Evolutionary conservation across 2,888 invertebrate species (phyloP), one percentile per base, ranked within the genome.

Genomic region (Aspidapion aeneum): DNA sequence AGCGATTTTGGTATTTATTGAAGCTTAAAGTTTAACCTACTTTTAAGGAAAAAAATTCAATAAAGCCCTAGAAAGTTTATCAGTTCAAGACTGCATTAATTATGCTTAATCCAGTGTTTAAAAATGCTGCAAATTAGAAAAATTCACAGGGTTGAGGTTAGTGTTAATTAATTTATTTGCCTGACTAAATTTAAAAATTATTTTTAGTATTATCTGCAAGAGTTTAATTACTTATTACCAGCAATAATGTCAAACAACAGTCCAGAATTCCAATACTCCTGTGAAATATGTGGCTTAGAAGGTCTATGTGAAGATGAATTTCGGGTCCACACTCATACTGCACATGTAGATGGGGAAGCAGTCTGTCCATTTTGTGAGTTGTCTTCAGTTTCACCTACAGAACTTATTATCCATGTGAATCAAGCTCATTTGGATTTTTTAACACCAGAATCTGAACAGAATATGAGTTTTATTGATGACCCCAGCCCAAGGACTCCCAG

Each of bases 231-330:
- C n/a, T n/a, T n/a, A n/a, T n/a, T n/a, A n/a, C n/a, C n/a, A n/a
- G n/a, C n/a, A n/a, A n/a, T n/a, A n/a, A 82, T 82, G 81, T 82
- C 85, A 66, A 83, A 82, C 74, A 85, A 85, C 77, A 58, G 67
- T 51, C 83, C 84, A 62, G 85, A 85, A 74, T 79, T 84, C 72
- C 83, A 79, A 73, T 86, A 87, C 77, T 86, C 89, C 61, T 94
- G 93, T 80, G 91, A 93, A 80, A 90, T 93, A 67, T 94, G 94
- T 78, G 93, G 93, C n/a, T 85, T 89, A 68, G 91, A 91, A 72
- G 90, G 90, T 18, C 83, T 93, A 65, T 87, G 87, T 64, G 91
- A 91, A 76, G 90, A 90, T 66, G 87, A 90, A 70, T 90, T 93
- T 87, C 82, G 91, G 66, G 83, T 87, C 18, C 94, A 94, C 78